Percentiles rank a stretch among this genome's conserved stretches.
Conservation (phyloP, 2,888 invertebrate genomes). For the Sympetrum striolatum region DNA sequence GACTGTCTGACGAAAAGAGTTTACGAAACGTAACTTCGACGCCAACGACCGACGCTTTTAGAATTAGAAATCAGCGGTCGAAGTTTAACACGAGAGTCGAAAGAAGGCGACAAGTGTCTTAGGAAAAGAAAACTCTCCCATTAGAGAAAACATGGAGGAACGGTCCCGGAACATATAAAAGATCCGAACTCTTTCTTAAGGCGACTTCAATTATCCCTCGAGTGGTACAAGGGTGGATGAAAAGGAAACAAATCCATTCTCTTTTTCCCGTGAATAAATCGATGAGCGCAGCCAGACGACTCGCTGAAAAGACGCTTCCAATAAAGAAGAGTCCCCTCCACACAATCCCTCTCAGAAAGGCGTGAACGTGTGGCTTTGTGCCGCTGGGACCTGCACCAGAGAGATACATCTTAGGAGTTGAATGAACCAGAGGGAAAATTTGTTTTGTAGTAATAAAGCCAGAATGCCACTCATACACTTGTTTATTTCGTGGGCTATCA, state of each 20-base stretch:
- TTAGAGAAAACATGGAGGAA: background rate
- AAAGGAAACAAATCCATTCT: slow-evolving; percentile 25
- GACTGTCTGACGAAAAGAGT: too few species aligned
- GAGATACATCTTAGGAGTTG: too few species aligned
- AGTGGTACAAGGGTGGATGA: slow-evolving; percentile 16
- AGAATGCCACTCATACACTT: too few species aligned
- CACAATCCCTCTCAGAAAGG: background rate
- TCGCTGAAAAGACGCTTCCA: background rate
- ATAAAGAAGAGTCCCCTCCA: background rate
- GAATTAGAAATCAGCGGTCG: too few species aligned
- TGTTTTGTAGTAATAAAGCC: too few species aligned
- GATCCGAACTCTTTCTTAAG: background rate
- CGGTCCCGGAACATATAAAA: background rate
- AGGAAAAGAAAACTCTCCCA: background rate
- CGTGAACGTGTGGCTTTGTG: slow-evolving; percentile 18
- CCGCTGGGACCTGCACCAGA: background rate
- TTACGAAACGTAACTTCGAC: too few species aligned
- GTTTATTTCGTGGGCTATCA: too few species aligned
- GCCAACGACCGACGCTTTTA: too few species aligned
- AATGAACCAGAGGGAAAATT: too few species aligned
- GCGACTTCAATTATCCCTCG: slow-evolving; percentile 7
- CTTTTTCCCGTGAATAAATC: slow-evolving; percentile 4
- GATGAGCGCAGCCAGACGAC: background rate
- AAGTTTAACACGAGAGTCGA: too few species aligned
- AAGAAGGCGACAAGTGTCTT: too few species aligned